A percentile compares a stretch with the other conserved stretches of the same genome.
These are phyloP conservation scores for Monomorium pharaonis DNA, from an alignment of 1,140 invertebrate genomes.

Conservation along the genomic window DNA sequence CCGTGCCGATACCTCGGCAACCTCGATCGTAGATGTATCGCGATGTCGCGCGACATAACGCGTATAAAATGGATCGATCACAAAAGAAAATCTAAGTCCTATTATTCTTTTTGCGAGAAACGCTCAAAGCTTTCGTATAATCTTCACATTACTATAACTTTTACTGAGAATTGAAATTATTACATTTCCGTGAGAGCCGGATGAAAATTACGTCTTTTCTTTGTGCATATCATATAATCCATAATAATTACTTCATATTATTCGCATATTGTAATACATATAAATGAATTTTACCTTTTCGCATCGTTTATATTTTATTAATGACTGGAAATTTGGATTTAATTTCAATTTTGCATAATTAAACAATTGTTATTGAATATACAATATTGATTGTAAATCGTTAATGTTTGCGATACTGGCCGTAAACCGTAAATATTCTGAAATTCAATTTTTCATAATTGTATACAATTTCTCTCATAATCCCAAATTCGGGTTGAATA, in stretches of 20 bases:
- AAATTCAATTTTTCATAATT: constrained; percentile 31
- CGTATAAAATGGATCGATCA: constrained; percentile 27
- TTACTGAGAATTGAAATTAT: background rate
- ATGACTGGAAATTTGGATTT: background rate
- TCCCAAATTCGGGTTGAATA: constrained; percentile 19
- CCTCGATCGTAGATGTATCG: constrained; percentile 54
- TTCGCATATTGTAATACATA: background rate
- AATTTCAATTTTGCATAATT: constrained; percentile 3
- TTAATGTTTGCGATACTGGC: background rate
- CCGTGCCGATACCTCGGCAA: constrained; percentile 62
- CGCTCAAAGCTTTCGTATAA: background rate
- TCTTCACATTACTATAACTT: background rate
- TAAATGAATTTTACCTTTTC: constrained; percentile 34
- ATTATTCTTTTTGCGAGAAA: constrained; percentile 24
- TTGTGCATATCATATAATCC: background rate
- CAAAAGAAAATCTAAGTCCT: constrained; percentile 18
- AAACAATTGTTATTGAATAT: background rate
- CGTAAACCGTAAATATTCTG: background rate
- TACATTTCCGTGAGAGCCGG: background rate
- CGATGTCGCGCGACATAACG: constrained; percentile 10
- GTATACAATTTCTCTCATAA: background rate
- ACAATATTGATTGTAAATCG: constrained; percentile 12
- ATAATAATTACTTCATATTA: constrained; percentile 7
- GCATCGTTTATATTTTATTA: constrained; percentile 28
- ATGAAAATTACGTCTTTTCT: background rate